Percentiles rank a stretch among this genome's conserved stretches.
phyloP scores from a whole-genome alignment of 2,113 vertebrate species.

The Chloroceryle aenea region DNA sequence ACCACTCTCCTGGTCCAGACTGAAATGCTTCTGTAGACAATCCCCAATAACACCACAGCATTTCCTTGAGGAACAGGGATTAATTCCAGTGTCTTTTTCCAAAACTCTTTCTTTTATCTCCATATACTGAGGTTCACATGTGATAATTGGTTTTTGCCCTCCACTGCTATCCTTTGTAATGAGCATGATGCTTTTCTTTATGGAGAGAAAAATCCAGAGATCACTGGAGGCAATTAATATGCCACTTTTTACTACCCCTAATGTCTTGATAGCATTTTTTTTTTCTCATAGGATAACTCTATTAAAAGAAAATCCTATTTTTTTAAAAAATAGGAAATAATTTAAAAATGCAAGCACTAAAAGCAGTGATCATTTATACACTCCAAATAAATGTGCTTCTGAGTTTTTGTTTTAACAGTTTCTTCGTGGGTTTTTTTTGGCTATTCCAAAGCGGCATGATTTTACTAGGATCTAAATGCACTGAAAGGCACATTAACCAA shows the following conservation, averaged over 20 bases:
- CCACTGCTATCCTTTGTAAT: neutral
- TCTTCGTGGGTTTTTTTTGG: neutral
- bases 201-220: neutral
- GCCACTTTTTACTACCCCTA: neutral
- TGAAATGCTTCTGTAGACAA: neutral
- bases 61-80: neutral
- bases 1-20: neutral
- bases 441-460: neutral
- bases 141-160: neutral
- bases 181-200: neutral
- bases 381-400: neutral
- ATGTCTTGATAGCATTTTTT: neutral
- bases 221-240: neutral
- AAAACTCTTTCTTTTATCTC: neutral
- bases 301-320: neutral
- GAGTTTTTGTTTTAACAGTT: neutral
- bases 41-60: rapidly evolving
- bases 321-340: neutral
- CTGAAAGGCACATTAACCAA: conserved; percentile 57
- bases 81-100: neutral
- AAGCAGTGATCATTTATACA: neutral
- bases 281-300: neutral
- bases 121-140: rapidly evolving
- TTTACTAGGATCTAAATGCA: conserved; percentile 35
- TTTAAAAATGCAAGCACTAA: neutral